A percentile compares a stretch with the other conserved stretches of the same genome.
phyloP scores from a whole-genome alignment of 2,797 vertebrate species.

The Myotis findleyi region DNA sequence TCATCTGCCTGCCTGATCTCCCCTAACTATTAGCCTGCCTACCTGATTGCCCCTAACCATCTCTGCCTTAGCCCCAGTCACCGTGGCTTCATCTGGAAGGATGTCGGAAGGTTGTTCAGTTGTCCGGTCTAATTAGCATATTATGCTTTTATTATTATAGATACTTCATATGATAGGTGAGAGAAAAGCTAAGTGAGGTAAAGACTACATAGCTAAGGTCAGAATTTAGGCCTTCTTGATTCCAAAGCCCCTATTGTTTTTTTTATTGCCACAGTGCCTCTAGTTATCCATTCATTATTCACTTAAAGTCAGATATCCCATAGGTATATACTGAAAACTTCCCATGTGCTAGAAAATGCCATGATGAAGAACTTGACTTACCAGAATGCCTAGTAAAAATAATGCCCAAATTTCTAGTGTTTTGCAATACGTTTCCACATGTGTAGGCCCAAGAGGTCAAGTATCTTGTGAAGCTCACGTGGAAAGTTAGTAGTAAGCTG shows the following conservation, averaged over 20 bases:
- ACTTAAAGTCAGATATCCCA: neutral
- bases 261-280: neutral
- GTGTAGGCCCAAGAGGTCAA: neutral
- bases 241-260: conserved; percentile 1
- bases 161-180: neutral
- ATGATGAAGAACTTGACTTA: neutral
- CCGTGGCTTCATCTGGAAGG: too few relatives aligned
- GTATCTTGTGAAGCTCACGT: neutral
- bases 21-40: too few relatives aligned
- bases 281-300: neutral
- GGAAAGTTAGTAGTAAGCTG: neutral
- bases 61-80: too few relatives aligned
- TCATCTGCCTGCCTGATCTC: too few relatives aligned
- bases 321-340: neutral
- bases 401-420: neutral
- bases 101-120: too few relatives aligned
- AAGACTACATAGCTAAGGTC: neutral
- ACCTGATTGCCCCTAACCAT: too few relatives aligned
- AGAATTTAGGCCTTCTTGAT: neutral
- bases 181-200: neutral
- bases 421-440: neutral
- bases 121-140: too few relatives aligned
- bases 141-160: too few relatives aligned
- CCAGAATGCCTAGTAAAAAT: neutral
- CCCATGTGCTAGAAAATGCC: neutral